Conservation (phyloP, 1,140 invertebrate genomes). For the Drosophila triauraria region DNA sequence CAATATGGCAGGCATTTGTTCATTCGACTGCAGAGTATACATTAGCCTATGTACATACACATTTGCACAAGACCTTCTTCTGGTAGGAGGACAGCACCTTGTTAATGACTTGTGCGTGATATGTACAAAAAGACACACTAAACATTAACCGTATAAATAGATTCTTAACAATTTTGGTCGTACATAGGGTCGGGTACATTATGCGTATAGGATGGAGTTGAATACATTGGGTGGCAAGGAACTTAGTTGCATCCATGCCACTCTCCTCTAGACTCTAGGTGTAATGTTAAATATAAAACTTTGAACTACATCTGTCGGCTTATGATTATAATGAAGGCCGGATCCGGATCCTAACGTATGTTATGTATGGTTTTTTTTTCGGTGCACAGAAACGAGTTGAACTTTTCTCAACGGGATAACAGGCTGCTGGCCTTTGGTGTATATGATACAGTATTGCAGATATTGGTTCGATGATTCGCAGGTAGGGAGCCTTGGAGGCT, state of each 20-base stretch:
- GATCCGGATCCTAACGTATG: conserved; percentile 33
- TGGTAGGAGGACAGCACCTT: conserved; percentile 35
- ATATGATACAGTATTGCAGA: conserved; percentile 53
- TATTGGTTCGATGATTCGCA: conserved; percentile 61
- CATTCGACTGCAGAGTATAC: conserved; percentile 41
- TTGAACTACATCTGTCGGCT: conserved; percentile 45
- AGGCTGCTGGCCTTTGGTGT: conserved; percentile 32
- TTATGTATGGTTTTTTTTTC: not conserved
- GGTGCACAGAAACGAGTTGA: conserved; percentile 63
- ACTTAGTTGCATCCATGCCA: not conserved
- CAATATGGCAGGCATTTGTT: conserved; percentile 50
- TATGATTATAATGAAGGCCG: conserved; percentile 27
- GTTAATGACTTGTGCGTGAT: conserved; percentile 40
- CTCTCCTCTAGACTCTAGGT: conserved; percentile 1
- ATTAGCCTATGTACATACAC: conserved; percentile 29
- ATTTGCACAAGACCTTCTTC: conserved; percentile 40
- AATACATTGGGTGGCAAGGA: conserved; percentile 32
- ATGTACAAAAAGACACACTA: conserved; percentile 32
- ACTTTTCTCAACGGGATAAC: conserved; percentile 44
- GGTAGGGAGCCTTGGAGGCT: conserved; percentile 77
- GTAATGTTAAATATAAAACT: conserved; percentile 47
- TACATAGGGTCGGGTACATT: conserved; percentile 31
- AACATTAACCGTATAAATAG: conserved; percentile 39
- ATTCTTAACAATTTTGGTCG: conserved; percentile 50
- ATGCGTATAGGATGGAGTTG: conserved; percentile 44